Percentiles rank a stretch among this genome's conserved stretches.
Conservation (phyloP, 2,797 vertebrate genomes). For the Carcharodon carcharias region DNA sequence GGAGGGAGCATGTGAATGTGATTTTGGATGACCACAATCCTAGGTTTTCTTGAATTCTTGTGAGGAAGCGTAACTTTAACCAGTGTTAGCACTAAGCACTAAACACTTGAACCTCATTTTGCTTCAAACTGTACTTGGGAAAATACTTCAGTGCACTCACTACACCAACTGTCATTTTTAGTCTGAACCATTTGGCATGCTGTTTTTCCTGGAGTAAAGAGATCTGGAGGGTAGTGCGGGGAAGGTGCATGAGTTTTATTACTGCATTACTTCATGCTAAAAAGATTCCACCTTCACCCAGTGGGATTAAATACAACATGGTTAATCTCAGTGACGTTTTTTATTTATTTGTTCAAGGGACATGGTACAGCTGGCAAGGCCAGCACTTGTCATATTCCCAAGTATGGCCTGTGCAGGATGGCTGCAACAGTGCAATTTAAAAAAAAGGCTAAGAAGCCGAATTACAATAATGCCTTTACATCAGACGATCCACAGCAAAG, state of each 20-base stretch:
- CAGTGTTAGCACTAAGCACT: neutral
- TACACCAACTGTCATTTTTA: neutral
- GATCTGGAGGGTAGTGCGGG: neutral
- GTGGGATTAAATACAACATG: neutral
- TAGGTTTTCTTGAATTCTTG: neutral
- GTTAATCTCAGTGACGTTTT: neutral
- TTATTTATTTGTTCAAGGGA: too few relatives aligned
- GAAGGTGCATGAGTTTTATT: neutral
- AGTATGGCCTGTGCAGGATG: neutral
- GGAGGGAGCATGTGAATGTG: too few relatives aligned
- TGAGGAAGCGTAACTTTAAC: neutral
- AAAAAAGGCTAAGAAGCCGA: neutral
- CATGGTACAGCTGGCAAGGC: too few relatives aligned
- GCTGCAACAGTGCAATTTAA: neutral
- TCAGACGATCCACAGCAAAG: neutral
- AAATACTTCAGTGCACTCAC: neutral
- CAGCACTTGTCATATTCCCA: too few relatives aligned
- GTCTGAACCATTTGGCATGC: neutral
- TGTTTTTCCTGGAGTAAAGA: neutral
- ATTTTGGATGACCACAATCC: neutral
- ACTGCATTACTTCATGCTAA: neutral
- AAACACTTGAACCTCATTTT: neutral
- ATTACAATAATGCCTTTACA: neutral
- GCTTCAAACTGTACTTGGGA: neutral
- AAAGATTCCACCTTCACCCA: neutral